A percentile compares a stretch with the other conserved stretches of the same genome.
These are phyloP conservation scores for Horisme vitalbata DNA, from an alignment of 2,888 invertebrate genomes.

Conservation along the genomic window DNA sequence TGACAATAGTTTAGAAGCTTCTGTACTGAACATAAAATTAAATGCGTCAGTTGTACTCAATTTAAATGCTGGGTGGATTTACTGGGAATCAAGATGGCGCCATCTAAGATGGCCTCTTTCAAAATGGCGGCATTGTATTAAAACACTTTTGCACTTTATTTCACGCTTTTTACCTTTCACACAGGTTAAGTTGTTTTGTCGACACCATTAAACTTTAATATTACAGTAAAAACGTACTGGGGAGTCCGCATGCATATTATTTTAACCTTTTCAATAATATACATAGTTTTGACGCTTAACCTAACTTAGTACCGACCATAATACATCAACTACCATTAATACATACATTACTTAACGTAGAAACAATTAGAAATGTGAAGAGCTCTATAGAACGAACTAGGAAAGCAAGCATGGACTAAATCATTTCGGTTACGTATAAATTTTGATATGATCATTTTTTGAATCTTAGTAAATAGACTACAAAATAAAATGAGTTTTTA, in stretches of 20 bases:
- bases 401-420: constrained; percentile 64
- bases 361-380: constrained; percentile 60
- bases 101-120: constrained; percentile 14
- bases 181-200: too few relatives aligned
- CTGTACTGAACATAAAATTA: constrained; percentile 44
- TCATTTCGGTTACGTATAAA: constrained; percentile 75
- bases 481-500: constrained; percentile 48
- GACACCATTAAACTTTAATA: constrained; percentile 22
- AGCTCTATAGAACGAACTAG: constrained; percentile 51
- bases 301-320: constrained; percentile 66
- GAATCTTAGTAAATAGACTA: constrained; percentile 61
- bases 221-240: constrained; percentile 14
- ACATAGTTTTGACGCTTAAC: constrained; percentile 65
- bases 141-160: neutral
- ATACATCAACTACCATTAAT: constrained; percentile 72
- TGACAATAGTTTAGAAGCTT: constrained; percentile 51
- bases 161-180: too few relatives aligned
- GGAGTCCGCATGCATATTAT: constrained; percentile 50
- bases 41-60: constrained; percentile 33
- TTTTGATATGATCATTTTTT: constrained; percentile 78
- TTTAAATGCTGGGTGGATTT: constrained; percentile 18
- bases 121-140: constrained; percentile 9
- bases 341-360: constrained; percentile 63
- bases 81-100: constrained; percentile 40
- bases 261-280: constrained; percentile 58